A percentile compares a stretch with the other conserved stretches of the same genome.
These are phyloP conservation scores for Myotis brandtii DNA, from an alignment of 2,113 vertebrate genomes.

Conservation along the genomic window DNA sequence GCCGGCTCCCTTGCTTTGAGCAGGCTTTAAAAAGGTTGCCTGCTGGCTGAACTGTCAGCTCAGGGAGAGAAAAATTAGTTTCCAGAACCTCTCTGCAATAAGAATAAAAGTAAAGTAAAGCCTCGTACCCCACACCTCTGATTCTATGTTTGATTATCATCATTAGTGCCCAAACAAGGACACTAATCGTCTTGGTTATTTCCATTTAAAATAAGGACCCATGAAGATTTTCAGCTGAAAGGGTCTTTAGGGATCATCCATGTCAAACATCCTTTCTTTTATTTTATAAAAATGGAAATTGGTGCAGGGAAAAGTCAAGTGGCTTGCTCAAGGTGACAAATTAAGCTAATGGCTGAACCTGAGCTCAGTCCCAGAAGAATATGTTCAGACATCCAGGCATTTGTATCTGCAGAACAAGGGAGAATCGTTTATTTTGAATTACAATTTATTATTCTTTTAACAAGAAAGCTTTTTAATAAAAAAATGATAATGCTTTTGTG, in stretches of 20 bases:
- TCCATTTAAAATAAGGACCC: constrained; percentile 40
- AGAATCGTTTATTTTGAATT: not conserved
- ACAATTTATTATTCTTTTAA: not conserved
- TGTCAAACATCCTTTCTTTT: constrained; percentile 23
- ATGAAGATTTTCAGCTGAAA: not conserved
- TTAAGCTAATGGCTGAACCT: constrained; percentile 49
- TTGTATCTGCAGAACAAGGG: not conserved
- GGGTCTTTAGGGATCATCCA: constrained; percentile 2
- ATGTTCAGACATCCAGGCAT: not conserved
- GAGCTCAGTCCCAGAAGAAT: not conserved
- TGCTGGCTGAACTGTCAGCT: constrained; percentile 57
- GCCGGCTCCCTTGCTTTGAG: constrained; percentile 47
- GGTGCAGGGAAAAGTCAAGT: constrained; percentile 30
- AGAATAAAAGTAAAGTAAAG: not conserved
- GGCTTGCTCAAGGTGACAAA: constrained; percentile 46
- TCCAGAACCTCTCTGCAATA: constrained; percentile 31
- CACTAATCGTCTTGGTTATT: not conserved
- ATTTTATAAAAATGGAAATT: constrained; percentile 70
- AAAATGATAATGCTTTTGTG: not conserved
- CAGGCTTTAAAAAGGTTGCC: constrained; percentile 71
- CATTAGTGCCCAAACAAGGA: not conserved
- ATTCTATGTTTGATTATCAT: constrained; percentile 52
- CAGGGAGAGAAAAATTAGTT: constrained; percentile 54
- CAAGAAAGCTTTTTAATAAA: not conserved
- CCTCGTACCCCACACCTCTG: not conserved